Evolutionary conservation across 2,797 vertebrate species (phyloP).

Genomic region (Typhlichthys eigenmanni): DNA sequence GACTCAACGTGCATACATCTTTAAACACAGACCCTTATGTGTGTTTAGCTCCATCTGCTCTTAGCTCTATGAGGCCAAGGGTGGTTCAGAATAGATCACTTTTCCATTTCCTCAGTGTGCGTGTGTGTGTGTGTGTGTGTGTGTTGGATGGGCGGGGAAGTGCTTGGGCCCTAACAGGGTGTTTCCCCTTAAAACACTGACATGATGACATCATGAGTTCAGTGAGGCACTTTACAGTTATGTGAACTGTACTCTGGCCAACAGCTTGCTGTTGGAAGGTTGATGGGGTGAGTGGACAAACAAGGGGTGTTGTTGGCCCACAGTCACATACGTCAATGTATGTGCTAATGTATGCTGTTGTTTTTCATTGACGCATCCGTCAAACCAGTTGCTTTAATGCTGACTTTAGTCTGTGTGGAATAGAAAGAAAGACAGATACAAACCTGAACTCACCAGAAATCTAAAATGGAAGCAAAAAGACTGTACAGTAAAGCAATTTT

Average conservation of each 20-base stretch:
- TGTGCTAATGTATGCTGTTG: neutral
- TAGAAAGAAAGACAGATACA: neutral
- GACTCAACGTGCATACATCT: too few species aligned
- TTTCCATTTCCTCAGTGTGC: constrained; percentile 74
- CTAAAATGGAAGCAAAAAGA: constrained; percentile 40
- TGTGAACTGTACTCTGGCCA: constrained; percentile 43
- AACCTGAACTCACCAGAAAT: constrained; percentile 15
- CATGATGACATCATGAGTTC: constrained; percentile 72
- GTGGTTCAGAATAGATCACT: constrained; percentile 66
- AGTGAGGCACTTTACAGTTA: constrained; percentile 60
- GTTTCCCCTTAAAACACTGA: constrained; percentile 72
- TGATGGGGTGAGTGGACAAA: constrained; percentile 21
- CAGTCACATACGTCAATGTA: too few species aligned
- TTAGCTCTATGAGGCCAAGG: constrained; percentile 60
- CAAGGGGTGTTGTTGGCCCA: constrained; percentile 25
- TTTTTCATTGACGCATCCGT: neutral
- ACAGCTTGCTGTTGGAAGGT: constrained; percentile 23
- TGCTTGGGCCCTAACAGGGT: constrained; percentile 59
- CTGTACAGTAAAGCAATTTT: constrained; percentile 39
- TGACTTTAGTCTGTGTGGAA: too few species aligned
- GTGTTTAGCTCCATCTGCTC: constrained; percentile 47
- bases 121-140: constrained; percentile 31
- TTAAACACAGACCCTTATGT: neutral
- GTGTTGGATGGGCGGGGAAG: constrained; percentile 51
- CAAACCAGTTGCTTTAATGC: too few species aligned